Evolutionary conservation across 2,797 vertebrate genomes (phyloP).

Genomic region (Pseudomugil gertrudae): DNA sequence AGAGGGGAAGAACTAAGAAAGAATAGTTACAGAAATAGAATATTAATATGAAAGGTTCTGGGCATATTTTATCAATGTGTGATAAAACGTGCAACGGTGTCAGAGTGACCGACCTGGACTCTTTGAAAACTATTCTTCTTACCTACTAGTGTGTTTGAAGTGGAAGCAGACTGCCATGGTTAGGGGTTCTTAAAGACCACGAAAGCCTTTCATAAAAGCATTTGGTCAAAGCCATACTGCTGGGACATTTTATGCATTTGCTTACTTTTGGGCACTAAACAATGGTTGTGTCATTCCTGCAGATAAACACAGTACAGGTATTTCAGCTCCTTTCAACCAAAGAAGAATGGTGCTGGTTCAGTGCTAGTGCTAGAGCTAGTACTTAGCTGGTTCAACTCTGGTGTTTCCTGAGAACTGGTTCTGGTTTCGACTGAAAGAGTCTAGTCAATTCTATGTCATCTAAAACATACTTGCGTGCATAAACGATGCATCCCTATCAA

Average conservation of each 20-base stretch:
- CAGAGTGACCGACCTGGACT: conserved; percentile 12
- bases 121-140: conserved; percentile 7
- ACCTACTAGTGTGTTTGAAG: conserved; percentile 19
- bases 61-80: conserved; percentile 15
- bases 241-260: conserved; percentile 4
- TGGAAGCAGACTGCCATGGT: conserved; percentile 15
- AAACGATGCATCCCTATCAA: too few species aligned
- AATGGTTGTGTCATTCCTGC: conserved; percentile 17
- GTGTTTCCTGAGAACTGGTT: too few species aligned
- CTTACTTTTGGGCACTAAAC: conserved; percentile 32
- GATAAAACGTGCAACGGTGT: conserved; percentile 4
- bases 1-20: not conserved
- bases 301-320: conserved; percentile 24
- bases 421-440: too few species aligned
- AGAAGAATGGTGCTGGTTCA: too few species aligned
- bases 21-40: not conserved
- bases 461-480: too few species aligned
- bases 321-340: not conserved
- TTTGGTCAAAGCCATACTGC: conserved; percentile 28
- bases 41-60: not conserved
- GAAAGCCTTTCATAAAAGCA: conserved; percentile 15
- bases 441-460: too few species aligned
- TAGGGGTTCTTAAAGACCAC: not conserved
- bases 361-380: too few species aligned
- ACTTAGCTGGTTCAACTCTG: too few species aligned